These are phyloP conservation scores for Osedax fenrisi DNA, from an alignment of 2,888 invertebrate species.

Conservation along the genomic window DNA sequence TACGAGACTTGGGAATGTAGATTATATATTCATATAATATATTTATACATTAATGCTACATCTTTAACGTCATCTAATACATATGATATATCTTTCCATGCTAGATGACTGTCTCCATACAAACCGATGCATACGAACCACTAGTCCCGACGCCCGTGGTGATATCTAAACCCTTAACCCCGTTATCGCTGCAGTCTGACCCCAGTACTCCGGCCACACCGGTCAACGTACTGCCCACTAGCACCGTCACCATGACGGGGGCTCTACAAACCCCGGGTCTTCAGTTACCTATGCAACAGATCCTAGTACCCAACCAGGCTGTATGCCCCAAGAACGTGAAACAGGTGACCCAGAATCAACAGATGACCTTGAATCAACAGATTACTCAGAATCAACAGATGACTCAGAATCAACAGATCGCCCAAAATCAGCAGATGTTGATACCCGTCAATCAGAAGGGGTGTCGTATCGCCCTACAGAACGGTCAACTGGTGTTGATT, in stretches of 20 bases:
- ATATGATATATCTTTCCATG: too few species aligned
- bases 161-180: neutral
- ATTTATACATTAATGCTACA: too few species aligned
- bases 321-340: too few species aligned
- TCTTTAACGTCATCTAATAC: too few species aligned
- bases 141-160: neutral
- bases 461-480: slow-evolving; percentile 32
- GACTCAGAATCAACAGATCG: neutral
- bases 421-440: too few species aligned
- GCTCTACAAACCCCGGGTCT: neutral
- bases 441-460: neutral
- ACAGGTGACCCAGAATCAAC: neutral
- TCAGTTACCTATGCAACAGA: too few species aligned
- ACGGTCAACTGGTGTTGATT: slow-evolving; percentile 34
- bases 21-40: too few species aligned
- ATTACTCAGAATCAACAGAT: neutral
- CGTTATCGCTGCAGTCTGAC: neutral
- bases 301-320: too few species aligned
- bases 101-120: too few species aligned
- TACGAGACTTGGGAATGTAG: too few species aligned
- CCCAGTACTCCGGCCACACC: neutral
- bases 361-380: neutral
- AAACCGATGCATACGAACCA: neutral
- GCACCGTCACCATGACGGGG: neutral
- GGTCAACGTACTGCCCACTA: neutral